A percentile compares a stretch with the other conserved stretches of the same genome.
These are phyloP conservation scores for Pyralis farinalis DNA, from an alignment of 2,888 invertebrate genomes.

Conservation along the genomic window DNA sequence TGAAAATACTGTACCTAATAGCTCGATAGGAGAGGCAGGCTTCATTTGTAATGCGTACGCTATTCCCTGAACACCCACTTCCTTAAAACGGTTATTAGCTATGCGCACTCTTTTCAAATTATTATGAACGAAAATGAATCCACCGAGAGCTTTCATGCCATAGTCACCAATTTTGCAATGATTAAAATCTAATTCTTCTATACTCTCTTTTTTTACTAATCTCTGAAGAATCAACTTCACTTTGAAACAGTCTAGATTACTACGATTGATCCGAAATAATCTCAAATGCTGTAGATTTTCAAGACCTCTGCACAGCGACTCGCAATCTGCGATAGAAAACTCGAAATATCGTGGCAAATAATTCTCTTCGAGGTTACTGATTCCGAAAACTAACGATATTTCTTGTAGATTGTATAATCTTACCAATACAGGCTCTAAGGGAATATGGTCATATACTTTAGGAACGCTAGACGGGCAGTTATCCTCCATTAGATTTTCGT, in stretches of 20 bases:
- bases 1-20: conserved; percentile 44
- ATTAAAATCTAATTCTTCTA: conserved; percentile 83
- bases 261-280: conserved; percentile 80
- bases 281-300: conserved; percentile 65
- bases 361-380: conserved; percentile 70
- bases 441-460: conserved; percentile 79
- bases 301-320: conserved; percentile 77
- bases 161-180: conserved; percentile 83
- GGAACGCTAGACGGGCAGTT: conserved; percentile 57
- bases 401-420: conserved; percentile 77
- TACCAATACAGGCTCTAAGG: conserved; percentile 75
- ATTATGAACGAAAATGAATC: conserved; percentile 69
- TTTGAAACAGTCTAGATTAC: conserved; percentile 81
- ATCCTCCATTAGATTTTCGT: conserved; percentile 49
- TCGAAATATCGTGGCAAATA: conserved; percentile 83
- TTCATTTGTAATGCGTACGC: conserved; percentile 76
- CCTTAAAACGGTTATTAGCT: conserved; percentile 78
- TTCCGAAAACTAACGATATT: conserved; percentile 57
- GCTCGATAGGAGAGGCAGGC: conserved; percentile 67
- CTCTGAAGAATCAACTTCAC: conserved; percentile 80
- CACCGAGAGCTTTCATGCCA: conserved; percentile 83
- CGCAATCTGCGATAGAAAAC: conserved; percentile 81
- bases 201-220: conserved; percentile 65
- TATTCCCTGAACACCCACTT: conserved; percentile 75
- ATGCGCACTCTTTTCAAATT: conserved; percentile 72